phyloP scores from a whole-genome alignment of 1,140 invertebrate genomes.

The Trachymyrmex septentrionalis region DNA sequence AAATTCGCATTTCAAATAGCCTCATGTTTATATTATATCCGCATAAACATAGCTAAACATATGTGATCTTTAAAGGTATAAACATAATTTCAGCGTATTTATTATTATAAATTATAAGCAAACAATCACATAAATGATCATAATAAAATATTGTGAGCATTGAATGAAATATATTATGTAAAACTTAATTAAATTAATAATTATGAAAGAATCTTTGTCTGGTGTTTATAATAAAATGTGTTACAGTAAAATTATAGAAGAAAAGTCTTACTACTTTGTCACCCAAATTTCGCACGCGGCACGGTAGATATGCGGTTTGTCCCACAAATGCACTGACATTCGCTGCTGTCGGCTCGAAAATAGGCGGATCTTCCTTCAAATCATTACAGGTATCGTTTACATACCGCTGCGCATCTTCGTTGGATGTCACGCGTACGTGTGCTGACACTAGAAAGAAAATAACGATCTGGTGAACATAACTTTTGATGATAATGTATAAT shows the following conservation, averaged over 20 bases:
- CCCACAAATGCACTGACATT: slow-evolving; percentile 87
- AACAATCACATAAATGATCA: too few relatives aligned
- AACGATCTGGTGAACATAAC: not conserved
- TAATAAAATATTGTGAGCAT: too few relatives aligned
- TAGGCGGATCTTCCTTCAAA: slow-evolving; percentile 76
- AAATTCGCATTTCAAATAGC: slow-evolving; percentile 16
- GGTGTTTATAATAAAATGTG: not conserved
- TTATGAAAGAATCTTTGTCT: not conserved
- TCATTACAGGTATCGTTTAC: slow-evolving; percentile 73
- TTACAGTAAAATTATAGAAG: not conserved
- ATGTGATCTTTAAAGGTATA: not conserved
- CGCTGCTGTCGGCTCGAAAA: slow-evolving; percentile 84
- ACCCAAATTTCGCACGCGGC: slow-evolving; percentile 88
- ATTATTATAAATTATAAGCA: not conserved
- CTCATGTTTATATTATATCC: not conserved
- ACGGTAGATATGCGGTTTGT: slow-evolving; percentile 88
- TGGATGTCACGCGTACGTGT: slow-evolving; percentile 74
- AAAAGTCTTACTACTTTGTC: slow-evolving; percentile 88
- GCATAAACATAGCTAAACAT: not conserved
- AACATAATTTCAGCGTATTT: not conserved
- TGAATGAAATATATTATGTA: not conserved
- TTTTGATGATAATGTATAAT: not conserved
- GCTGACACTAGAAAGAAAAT: slow-evolving; percentile 77
- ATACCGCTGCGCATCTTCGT: slow-evolving; percentile 69
- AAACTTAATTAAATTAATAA: not conserved